Conservation (phyloP, 2,797 vertebrate species). For the Orientallactaga sibirica region DNA sequence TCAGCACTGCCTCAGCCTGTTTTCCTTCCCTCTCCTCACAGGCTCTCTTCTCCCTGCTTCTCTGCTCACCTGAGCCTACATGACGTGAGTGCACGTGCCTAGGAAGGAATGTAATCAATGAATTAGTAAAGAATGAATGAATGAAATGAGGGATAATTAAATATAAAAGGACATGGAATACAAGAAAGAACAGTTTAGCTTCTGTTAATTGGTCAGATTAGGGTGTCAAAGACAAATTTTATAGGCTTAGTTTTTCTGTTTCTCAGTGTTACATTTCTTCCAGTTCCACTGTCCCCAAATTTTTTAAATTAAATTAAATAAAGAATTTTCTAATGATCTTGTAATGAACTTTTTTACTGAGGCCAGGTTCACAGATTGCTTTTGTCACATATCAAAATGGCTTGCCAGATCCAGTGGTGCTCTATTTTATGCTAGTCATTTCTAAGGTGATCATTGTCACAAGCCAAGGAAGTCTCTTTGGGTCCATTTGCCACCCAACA, state of each 20-base stretch:
- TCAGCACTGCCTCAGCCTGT: neutral
- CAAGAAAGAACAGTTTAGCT: neutral
- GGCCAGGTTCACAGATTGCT: neutral
- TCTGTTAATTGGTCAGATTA: neutral
- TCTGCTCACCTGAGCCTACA: fast-evolving
- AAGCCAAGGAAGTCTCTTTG: neutral
- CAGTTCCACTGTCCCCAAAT: neutral
- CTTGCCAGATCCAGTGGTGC: neutral
- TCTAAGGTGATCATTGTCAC: neutral
- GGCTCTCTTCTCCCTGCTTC: neutral
- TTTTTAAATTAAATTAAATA: too few species aligned
- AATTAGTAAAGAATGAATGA: neutral
- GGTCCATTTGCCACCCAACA: neutral
- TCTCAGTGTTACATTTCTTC: neutral
- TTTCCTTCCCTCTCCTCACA: neutral
- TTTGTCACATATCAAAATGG: neutral
- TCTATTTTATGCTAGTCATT: neutral
- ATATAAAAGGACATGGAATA: neutral
- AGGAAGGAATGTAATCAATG: neutral
- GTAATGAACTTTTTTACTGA: neutral
- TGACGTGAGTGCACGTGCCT: neutral
- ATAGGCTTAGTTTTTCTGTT: neutral
- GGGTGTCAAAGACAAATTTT: neutral
- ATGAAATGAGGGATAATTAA: neutral
- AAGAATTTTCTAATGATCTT: neutral